Conservation (phyloP, 1,140 invertebrate genomes). For the Onthophagus taurus region DNA sequence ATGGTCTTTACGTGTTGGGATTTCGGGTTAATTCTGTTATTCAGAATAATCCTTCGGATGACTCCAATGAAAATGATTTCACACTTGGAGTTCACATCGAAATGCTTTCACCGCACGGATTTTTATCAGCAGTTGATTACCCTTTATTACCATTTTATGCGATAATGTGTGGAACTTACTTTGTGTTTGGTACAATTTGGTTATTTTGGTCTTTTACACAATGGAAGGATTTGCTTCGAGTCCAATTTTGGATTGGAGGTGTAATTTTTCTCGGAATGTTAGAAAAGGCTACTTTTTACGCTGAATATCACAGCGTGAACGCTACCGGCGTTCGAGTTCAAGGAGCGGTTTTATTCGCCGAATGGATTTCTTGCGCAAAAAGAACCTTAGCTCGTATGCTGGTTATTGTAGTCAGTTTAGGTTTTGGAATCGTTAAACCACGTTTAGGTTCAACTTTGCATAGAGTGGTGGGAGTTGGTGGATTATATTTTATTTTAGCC, state of each 20-base stretch:
- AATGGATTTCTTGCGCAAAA: slow-evolving; percentile 83
- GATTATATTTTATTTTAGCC: slow-evolving; percentile 74
- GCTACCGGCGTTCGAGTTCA: slow-evolving; percentile 58
- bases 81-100: slow-evolving; percentile 48
- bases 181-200: slow-evolving; percentile 75
- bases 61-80: slow-evolving; percentile 31
- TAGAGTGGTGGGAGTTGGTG: slow-evolving; percentile 72
- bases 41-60: too few species aligned
- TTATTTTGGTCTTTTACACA: slow-evolving; percentile 71
- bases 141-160: slow-evolving; percentile 75
- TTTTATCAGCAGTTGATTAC: slow-evolving; percentile 66
- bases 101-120: slow-evolving; percentile 57
- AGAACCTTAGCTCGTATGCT: slow-evolving; percentile 83
- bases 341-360: slow-evolving; percentile 67
- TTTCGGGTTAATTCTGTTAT: slow-evolving; percentile 26
- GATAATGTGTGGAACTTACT: slow-evolving; percentile 82
- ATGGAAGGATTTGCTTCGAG: slow-evolving; percentile 84
- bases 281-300: slow-evolving; percentile 82
- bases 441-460: slow-evolving; percentile 77
- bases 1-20: slow-evolving; percentile 48
- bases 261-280: slow-evolving; percentile 81
- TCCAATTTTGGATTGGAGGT: slow-evolving; percentile 92
- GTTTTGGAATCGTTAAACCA: slow-evolving; percentile 92
- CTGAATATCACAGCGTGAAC: slow-evolving; percentile 75
- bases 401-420: slow-evolving; percentile 86